Evolutionary conservation across 1,140 invertebrate species (phyloP).

Genomic region (Cotesia glomerata): DNA sequence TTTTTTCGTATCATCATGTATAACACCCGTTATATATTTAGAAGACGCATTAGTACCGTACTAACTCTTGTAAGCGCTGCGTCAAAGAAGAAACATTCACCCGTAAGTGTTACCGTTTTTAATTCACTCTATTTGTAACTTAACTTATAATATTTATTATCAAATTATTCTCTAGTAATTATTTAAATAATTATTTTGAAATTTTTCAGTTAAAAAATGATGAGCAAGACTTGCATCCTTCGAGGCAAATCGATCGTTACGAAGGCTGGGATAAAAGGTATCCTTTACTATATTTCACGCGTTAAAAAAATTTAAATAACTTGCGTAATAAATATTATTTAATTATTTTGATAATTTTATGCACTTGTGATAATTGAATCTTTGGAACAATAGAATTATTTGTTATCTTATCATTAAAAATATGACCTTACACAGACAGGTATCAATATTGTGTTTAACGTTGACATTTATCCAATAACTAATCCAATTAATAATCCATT

Average conservation of each 20-base stretch:
- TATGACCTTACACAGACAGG: not conserved
- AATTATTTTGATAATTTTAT: too few relatives aligned
- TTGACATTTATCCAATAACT: not conserved
- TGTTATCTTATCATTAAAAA: not conserved
- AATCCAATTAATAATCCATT: not conserved
- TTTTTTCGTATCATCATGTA: too few relatives aligned
- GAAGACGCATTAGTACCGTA: too few relatives aligned
- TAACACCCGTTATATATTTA: too few relatives aligned
- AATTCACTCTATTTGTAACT: too few relatives aligned
- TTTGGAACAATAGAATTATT: not conserved
- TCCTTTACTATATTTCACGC: not conserved
- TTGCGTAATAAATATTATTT: too few relatives aligned
- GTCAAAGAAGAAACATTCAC: too few relatives aligned
- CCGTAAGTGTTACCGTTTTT: too few relatives aligned
- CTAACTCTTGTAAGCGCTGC: too few relatives aligned
- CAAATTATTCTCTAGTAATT: not conserved
- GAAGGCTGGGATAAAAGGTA: not conserved
- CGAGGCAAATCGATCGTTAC: conserved; percentile 10
- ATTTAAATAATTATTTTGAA: not conserved
- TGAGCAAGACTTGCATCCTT: conserved; percentile 1
- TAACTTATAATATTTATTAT: too few relatives aligned
- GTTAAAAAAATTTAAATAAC: too few relatives aligned
- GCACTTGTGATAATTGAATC: not conserved
- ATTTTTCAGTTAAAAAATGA: not conserved
- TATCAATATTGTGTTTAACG: not conserved